A percentile compares a stretch with the other conserved stretches of the same genome.
These are phyloP conservation scores for Micromesistius poutassou DNA, from an alignment of 2,797 vertebrate species.

Conservation along the genomic window DNA sequence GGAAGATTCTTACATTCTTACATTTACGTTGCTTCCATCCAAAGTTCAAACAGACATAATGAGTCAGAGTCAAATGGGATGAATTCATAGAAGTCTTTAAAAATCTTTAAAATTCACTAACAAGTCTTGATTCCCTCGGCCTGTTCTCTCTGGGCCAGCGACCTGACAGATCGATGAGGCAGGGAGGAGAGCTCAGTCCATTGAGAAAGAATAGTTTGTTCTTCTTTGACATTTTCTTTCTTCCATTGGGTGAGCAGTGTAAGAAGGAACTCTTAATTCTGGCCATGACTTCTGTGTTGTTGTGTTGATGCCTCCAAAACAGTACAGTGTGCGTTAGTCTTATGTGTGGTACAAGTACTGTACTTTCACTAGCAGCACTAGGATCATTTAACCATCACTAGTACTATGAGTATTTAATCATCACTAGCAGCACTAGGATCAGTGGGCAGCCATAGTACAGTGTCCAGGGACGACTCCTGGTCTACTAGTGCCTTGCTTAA, in stretches of 20 bases:
- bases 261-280: neutral
- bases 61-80: conserved; percentile 4
- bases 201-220: neutral
- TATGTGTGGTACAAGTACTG: too few relatives aligned
- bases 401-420: too few relatives aligned
- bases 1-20: neutral
- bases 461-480: too few relatives aligned
- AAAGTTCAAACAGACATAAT: conserved; percentile 8
- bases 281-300: neutral
- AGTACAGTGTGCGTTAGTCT: neutral
- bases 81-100: neutral
- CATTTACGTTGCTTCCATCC: neutral
- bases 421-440: too few relatives aligned
- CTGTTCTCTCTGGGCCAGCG: neutral
- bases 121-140: neutral
- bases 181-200: neutral
- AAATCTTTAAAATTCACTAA: conserved; percentile 5
- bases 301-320: neutral
- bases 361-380: too few relatives aligned
- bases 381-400: too few relatives aligned
- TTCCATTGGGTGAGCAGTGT: neutral
- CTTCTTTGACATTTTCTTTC: neutral
- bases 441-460: too few relatives aligned
- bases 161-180: neutral
- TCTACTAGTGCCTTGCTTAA: too few relatives aligned